Evolutionary conservation across 2,797 vertebrate species (phyloP), one percentile per base, ranked within the genome.

Genomic region (Lacerta agilis): DNA sequence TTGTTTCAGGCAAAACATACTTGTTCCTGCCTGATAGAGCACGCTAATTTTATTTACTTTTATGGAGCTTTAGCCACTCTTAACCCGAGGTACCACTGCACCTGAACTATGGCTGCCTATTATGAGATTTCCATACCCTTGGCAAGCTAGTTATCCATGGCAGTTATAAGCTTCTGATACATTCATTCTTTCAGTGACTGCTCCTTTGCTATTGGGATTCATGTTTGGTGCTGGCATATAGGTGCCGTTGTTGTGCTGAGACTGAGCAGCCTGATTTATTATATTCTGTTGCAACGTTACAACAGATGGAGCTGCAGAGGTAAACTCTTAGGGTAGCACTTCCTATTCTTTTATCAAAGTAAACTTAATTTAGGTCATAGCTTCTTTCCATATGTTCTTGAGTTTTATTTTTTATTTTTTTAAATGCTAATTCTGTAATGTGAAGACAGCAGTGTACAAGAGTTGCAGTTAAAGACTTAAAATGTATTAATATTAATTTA

Each of bases 401-500:
- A 43, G 13, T n/a, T 67, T 64, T 67, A 6, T 3, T 25, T 25
- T 8, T 43, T 25, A 25, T 67, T 67, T 23, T 23, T 66, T 66
- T 49, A 77, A 10, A 7, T 71, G 69, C 5, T 29, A 38, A 25
- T 20, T 45, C 55, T 20, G 0, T 23, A 33, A 36, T 43, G 11
- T 23, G 38, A 23, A 15, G 25, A 83, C 17, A 64, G 38, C 4
- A 79, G 5, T 91, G 69, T 89, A 72, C 25, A 83, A 85, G 20
- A 33, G 38, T 45, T 80, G 27, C n/a, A 79, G 25, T 38, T 78
- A 15, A 83, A 79, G 23, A 4, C 49, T 43, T 18, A 90, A 85
- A 36, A 23, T 89, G 85, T 92, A 18, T 79, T 11, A 38, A 73
- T 79, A 5, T 89, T 76, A 91, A n/a, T 90, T 88, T 79, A 77